These are phyloP conservation scores for Acanthiza pusilla DNA, from an alignment of 2,797 vertebrate genomes.

Conservation along the genomic window DNA sequence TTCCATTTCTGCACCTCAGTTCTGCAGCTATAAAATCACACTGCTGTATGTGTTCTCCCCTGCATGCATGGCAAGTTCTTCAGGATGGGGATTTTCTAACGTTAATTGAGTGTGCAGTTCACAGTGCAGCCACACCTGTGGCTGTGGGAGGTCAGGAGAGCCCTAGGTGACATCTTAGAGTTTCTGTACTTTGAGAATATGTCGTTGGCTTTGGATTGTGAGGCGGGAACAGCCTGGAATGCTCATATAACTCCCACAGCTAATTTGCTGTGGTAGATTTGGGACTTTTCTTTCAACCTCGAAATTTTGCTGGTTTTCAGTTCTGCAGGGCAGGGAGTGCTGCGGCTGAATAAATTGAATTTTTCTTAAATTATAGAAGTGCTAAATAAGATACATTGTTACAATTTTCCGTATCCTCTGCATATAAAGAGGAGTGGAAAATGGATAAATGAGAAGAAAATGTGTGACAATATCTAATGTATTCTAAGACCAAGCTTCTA, in stretches of 20 bases:
- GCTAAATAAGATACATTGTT: background rate
- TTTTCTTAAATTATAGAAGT: background rate
- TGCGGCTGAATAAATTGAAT: background rate
- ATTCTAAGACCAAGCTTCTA: background rate
- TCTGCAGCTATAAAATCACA: background rate
- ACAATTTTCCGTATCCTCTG: background rate
- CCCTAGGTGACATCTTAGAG: background rate
- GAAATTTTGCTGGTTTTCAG: background rate
- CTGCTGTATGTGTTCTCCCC: background rate
- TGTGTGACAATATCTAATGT: background rate
- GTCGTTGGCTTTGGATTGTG: background rate
- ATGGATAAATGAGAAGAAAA: background rate
- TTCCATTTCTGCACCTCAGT: background rate
- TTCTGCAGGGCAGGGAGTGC: background rate
- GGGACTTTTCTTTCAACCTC: background rate
- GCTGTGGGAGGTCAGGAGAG: background rate
- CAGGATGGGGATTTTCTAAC: background rate
- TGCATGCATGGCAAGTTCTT: background rate
- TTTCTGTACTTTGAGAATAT: background rate
- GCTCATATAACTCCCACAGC: background rate
- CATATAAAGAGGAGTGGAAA: background rate
- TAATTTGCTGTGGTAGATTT: background rate
- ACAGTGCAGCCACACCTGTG: background rate
- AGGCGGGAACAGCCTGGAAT: background rate
- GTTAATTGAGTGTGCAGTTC: background rate